phyloP scores from a whole-genome alignment of 1,140 invertebrate genomes.

The Scaptomyza graminum region DNA sequence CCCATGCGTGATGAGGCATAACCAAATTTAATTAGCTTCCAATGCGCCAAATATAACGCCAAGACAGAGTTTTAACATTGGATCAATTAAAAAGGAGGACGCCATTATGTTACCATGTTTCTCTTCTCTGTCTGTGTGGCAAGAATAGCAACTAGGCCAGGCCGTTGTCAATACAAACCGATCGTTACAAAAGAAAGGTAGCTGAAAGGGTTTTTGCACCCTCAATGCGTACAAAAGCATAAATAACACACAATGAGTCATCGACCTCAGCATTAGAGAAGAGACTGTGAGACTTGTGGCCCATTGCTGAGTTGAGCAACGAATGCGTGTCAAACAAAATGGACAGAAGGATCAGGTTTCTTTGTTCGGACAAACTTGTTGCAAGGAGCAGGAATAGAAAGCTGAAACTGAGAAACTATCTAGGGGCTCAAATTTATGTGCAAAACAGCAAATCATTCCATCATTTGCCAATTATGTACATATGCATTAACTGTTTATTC shows the following conservation, averaged over 20 bases:
- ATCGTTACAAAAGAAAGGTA: slow-evolving; percentile 42
- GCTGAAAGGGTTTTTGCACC: slow-evolving; percentile 56
- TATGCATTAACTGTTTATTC: slow-evolving; percentile 5
- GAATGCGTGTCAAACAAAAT: slow-evolving; percentile 12
- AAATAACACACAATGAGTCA: slow-evolving; percentile 50
- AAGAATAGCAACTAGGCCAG: slow-evolving; percentile 9
- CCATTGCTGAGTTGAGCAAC: slow-evolving; percentile 1
- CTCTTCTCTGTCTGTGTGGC: background rate
- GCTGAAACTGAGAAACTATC: slow-evolving; percentile 3
- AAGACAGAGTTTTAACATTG: slow-evolving; percentile 25
- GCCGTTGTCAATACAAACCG: slow-evolving; percentile 54
- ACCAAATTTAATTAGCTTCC: slow-evolving; percentile 36
- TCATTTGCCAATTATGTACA: slow-evolving; percentile 47
- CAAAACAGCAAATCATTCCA: slow-evolving; percentile 8
- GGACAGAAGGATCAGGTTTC: slow-evolving; percentile 48
- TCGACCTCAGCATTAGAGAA: slow-evolving; percentile 44
- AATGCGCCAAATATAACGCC: slow-evolving; percentile 46
- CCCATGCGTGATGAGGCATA: slow-evolving; percentile 72
- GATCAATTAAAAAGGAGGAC: slow-evolving; percentile 31
- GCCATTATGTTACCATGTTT: slow-evolving; percentile 25
- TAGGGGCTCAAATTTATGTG: slow-evolving; percentile 18
- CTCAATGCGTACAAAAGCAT: slow-evolving; percentile 38
- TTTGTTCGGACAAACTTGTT: slow-evolving; percentile 50
- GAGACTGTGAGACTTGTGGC: slow-evolving; percentile 1
- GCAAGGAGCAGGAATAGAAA: background rate